Percentiles rank a stretch among this genome's conserved stretches.
These are phyloP conservation scores for Leontopithecus rosalia DNA, from an alignment of 2,797 vertebrate genomes.

Conservation along the genomic window DNA sequence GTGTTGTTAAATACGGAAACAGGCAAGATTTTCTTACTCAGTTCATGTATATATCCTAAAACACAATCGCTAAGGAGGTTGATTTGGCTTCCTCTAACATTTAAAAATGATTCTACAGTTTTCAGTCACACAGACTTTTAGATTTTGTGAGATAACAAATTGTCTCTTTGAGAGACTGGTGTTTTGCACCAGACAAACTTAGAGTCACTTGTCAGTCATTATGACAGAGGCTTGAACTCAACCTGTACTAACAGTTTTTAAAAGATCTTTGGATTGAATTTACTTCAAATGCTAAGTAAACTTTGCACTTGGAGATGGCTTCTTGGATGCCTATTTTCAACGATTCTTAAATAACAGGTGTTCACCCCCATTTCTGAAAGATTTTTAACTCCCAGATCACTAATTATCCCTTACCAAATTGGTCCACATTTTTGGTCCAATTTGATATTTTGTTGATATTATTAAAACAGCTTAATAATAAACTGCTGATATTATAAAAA, in stretches of 20 bases:
- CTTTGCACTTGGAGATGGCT: neutral
- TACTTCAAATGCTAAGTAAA: neutral
- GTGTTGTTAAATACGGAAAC: neutral
- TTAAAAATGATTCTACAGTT: conserved; percentile 12
- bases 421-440: neutral
- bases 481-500: neutral
- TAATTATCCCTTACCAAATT: neutral
- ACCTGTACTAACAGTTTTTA: neutral
- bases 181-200: neutral
- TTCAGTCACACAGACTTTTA: neutral
- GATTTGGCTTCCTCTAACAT: neutral
- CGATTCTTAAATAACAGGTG: neutral
- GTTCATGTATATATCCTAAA: neutral
- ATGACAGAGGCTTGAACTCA: neutral
- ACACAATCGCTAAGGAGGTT: neutral
- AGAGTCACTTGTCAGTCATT: neutral
- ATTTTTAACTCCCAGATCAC: neutral
- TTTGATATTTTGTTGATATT: conserved; percentile 23
- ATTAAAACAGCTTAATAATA: conserved; percentile 15
- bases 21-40: neutral
- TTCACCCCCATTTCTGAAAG: conserved; percentile 35
- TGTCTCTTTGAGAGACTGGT: neutral
- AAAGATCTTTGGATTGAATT: neutral
- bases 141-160: neutral
- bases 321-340: neutral